Percentiles rank a stretch among this genome's conserved stretches.
These are phyloP conservation scores for Oreochromis niloticus DNA, from an alignment of 2,113 vertebrate species.

Conservation along the genomic window DNA sequence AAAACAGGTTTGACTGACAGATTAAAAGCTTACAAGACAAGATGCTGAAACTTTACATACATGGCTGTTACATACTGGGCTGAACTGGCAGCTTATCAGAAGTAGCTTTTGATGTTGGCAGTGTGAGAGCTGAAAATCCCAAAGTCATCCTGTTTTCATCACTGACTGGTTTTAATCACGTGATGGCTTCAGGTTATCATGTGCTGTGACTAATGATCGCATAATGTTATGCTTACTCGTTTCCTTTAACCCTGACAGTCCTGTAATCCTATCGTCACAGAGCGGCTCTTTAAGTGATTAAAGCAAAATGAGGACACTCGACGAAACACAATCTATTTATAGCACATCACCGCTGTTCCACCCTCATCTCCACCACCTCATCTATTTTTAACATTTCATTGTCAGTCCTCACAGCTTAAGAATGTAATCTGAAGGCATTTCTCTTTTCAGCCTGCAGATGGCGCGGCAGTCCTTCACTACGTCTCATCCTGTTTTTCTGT, in stretches of 20 bases:
- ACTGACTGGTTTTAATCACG: not conserved
- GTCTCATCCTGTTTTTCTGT: not conserved
- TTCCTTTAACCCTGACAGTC: not conserved
- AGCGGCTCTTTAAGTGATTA: not conserved
- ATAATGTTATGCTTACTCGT: not conserved
- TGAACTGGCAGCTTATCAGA: not conserved
- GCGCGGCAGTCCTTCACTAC: not conserved
- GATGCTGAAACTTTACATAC: not conserved
- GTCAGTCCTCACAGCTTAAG: not conserved
- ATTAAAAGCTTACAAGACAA: not conserved
- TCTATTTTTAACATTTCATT: not conserved
- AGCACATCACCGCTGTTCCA: not conserved
- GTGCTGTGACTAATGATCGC: not conserved
- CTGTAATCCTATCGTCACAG: not conserved
- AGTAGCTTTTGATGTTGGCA: not conserved
- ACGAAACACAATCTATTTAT: not conserved
- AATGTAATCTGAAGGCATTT: not conserved
- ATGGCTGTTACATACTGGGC: not conserved
- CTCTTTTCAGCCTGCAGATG: constrained; percentile 24
- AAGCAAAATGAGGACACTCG: not conserved
- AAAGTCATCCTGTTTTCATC: not conserved
- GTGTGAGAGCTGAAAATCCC: not conserved
- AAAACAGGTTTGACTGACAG: not conserved
- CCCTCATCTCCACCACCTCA: not conserved
- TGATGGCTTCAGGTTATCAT: not conserved